Conservation (phyloP, 1,140 invertebrate species). For the Aphis craccivora region DNA sequence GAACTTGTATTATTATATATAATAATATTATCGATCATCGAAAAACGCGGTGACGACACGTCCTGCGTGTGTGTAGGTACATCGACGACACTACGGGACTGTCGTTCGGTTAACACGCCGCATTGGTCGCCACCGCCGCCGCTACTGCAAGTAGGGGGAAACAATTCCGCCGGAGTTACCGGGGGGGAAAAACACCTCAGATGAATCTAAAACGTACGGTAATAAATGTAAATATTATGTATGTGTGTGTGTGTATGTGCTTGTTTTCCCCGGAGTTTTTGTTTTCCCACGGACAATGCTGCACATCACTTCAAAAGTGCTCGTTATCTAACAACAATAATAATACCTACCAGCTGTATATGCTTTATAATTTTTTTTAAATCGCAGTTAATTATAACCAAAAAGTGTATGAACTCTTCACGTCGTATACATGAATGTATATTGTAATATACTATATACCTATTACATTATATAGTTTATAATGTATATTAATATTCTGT, state of each 20-base stretch:
- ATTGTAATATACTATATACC: neutral
- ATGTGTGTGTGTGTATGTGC: neutral
- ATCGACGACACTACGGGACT: neutral
- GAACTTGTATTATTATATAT: too few relatives aligned
- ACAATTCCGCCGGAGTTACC: neutral
- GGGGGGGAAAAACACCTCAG: neutral
- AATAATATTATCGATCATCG: neutral
- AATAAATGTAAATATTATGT: neutral
- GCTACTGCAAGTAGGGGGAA: neutral
- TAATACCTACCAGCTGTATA: neutral
- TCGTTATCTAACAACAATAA: neutral
- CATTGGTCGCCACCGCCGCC: neutral
- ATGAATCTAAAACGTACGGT: neutral
- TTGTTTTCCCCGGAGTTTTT: neutral
- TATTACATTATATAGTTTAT: too few relatives aligned
- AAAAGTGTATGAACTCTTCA: neutral
- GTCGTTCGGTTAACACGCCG: neutral
- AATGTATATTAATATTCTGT: neutral
- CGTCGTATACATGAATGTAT: neutral
- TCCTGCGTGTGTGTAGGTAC: neutral
- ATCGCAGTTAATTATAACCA: neutral
- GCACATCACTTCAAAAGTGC: neutral
- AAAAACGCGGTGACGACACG: neutral
- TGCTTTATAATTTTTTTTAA: neutral
- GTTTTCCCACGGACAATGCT: slow-evolving; percentile 44